Evolutionary conservation across 2,888 invertebrate genomes (phyloP).

Genomic region (Himalopsyche anomala): DNA sequence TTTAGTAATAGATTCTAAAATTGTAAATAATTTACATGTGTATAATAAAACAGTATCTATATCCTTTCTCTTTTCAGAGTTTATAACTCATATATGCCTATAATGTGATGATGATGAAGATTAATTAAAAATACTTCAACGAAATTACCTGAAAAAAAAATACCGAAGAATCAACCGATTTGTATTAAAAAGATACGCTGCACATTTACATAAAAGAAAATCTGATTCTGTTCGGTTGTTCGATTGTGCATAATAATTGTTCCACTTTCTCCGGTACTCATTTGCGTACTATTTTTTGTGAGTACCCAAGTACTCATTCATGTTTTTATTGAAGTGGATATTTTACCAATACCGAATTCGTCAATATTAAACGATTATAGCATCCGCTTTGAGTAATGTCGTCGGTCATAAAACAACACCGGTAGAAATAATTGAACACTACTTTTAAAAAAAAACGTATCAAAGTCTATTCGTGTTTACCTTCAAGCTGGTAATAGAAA

Average conservation of each 20-base stretch:
- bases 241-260: slow-evolving; percentile 42
- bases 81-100: too few relatives aligned
- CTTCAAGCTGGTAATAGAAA: too few relatives aligned
- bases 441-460: too few relatives aligned
- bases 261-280: slow-evolving; percentile 24
- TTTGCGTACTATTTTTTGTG: not conserved
- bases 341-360: too few relatives aligned
- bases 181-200: not conserved
- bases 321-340: too few relatives aligned
- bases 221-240: not conserved
- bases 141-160: not conserved
- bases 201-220: slow-evolving; percentile 41
- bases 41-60: not conserved
- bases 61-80: not conserved
- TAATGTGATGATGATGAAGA: not conserved
- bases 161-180: not conserved
- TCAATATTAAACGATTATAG: too few relatives aligned
- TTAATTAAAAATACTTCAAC: not conserved
- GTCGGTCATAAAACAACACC: too few relatives aligned
- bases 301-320: too few relatives aligned
- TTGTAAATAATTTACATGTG: not conserved
- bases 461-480: too few relatives aligned
- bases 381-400: too few relatives aligned
- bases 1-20: not conserved
- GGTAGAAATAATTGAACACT: too few relatives aligned